Base-by-base conservation (phyloP, 2,888 invertebrate genomes). In the Meta bourneti region DNA sequence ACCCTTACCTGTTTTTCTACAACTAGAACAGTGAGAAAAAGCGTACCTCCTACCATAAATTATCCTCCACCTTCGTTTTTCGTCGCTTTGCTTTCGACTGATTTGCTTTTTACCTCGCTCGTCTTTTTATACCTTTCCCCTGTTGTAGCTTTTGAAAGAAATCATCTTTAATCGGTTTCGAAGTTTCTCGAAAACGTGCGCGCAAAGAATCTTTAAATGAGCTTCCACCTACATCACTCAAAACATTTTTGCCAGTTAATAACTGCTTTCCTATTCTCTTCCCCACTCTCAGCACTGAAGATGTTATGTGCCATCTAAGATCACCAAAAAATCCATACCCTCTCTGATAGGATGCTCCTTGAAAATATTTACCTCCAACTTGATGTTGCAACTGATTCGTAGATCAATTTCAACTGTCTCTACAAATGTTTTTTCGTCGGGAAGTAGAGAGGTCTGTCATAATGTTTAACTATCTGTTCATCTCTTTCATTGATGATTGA, bases 91-190 rank as follows among this genome's bases (percentile, higher is more conserved):
- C 49, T 52, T 49, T 70, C 5, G 79, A 52, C 16, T 78, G 69
- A 13, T 0, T 19, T 13, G 19, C 0, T 7, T 89, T 89, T 6
- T n/a, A 0, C 0, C 4, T 7, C 5, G 7, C 0, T n/a, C 75
- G 69, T 75, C 82, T 89, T 83, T 83, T 89, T 82, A 82, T 82
- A 61, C 77, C 89, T 51, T 70, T 75, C 0, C 75, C 75, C 0
- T 51, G 82, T 69, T 89, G 89, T 49, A 82, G 49, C 69, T 82
- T 69, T 77, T 89, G n/a, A 13, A 89, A 71, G 70, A 89, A 19
- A 51, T 82, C 49, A 51, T 82, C 49, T 77, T 70, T 69, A 51
- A 89, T 89, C 61, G 52, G 16, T 70, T 82, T n/a, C n/a, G 77
- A 69, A 7, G 82, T 70, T 52, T 75, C 20, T 1, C 16, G 19